Evolutionary conservation across 2,888 invertebrate species (phyloP).

Genomic region (Gymnosoma rotundatum): DNA sequence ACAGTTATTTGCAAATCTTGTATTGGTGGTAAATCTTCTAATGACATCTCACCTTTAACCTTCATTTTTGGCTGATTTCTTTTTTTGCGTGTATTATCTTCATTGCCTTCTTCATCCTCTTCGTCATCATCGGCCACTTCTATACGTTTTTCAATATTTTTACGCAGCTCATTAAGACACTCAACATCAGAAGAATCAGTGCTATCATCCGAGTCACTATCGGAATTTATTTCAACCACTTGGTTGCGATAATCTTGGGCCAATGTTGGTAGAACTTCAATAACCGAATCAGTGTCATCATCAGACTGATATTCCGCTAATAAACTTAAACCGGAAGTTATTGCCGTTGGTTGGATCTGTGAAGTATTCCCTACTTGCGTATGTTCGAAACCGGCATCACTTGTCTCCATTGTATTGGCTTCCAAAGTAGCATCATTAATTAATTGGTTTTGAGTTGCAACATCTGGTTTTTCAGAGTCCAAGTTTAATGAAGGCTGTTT

Average conservation of each 20-base stretch:
- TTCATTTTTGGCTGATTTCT: conserved; percentile 75
- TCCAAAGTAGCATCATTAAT: not conserved
- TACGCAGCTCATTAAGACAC: conserved; percentile 75
- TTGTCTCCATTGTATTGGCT: not conserved
- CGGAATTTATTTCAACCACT: conserved; percentile 76
- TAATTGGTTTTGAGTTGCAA: not conserved
- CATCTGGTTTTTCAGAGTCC: not conserved
- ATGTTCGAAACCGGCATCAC: not conserved
- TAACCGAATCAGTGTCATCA: conserved; percentile 75
- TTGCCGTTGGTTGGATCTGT: not conserved
- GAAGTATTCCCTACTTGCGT: not conserved
- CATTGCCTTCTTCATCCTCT: conserved; percentile 75
- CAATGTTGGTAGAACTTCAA: conserved; percentile 74
- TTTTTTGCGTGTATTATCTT: conserved; percentile 71
- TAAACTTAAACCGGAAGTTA: conserved; percentile 74
- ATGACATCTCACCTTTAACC: conserved; percentile 79
- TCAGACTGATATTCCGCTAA: conserved; percentile 78
- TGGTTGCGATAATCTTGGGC: conserved; percentile 73
- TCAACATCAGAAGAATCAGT: conserved; percentile 75
- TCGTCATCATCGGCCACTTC: conserved; percentile 74
- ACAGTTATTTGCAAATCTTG: conserved; percentile 91
- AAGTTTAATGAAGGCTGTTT: not conserved
- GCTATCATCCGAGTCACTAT: conserved; percentile 70
- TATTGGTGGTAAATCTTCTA: conserved; percentile 91
- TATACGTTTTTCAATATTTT: conserved; percentile 76